Percentiles rank a stretch among this genome's conserved stretches.
phyloP scores from a whole-genome alignment of 2,888 invertebrate genomes.

The Lasioglossum vierecki region DNA sequence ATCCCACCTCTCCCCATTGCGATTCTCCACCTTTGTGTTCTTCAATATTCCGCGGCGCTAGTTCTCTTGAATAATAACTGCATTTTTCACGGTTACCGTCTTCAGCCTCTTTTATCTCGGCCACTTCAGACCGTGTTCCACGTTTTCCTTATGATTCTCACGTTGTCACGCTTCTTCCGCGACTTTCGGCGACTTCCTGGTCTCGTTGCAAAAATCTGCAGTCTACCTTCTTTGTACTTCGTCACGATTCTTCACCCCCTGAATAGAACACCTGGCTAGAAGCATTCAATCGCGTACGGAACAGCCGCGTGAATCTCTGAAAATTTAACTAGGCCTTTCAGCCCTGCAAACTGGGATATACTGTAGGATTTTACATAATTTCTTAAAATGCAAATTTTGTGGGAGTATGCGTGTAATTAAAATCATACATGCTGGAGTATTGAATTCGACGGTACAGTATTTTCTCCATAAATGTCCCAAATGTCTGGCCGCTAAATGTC shows the following conservation, averaged over 20 bases:
- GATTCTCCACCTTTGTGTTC: neutral
- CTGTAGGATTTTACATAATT: too few species aligned
- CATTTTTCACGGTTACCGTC: conserved; percentile 21
- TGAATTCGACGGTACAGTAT: too few species aligned
- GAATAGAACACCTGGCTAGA: neutral
- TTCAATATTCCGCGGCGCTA: neutral
- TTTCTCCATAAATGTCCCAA: too few species aligned
- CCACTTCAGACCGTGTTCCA: neutral
- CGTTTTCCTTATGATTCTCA: neutral
- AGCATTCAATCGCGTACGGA: neutral
- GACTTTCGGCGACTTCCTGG: neutral
- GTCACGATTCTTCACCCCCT: neutral
- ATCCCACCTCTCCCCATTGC: neutral
- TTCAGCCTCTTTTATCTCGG: conserved; percentile 11
- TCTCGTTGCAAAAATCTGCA: neutral
- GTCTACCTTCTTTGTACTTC: neutral
- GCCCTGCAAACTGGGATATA: too few species aligned
- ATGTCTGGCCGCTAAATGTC: too few species aligned
- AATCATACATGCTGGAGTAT: too few species aligned
- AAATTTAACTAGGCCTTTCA: too few species aligned
- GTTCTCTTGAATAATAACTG: conserved; percentile 5
- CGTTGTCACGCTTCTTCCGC: conserved; percentile 1
- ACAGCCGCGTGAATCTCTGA: too few species aligned
- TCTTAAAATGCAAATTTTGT: too few species aligned
- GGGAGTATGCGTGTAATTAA: too few species aligned